phyloP scores from a whole-genome alignment of 2,888 invertebrate species.

The Chaetoderma sp. region DNA sequence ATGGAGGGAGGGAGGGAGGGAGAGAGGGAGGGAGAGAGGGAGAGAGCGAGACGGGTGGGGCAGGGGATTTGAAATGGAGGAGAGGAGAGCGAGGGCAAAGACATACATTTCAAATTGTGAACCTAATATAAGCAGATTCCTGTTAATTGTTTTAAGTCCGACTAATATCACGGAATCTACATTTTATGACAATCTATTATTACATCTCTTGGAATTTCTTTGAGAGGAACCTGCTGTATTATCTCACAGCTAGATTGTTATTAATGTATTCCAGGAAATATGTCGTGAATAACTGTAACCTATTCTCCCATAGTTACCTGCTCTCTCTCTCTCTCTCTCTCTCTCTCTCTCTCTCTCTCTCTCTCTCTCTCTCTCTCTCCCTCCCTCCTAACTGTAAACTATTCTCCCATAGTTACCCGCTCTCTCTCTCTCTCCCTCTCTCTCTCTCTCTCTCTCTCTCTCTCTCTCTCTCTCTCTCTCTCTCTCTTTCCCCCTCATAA shows the following conservation, averaged over 20 bases:
- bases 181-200: too few species aligned
- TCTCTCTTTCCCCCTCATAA: not conserved
- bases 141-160: too few species aligned
- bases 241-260: too few species aligned
- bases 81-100: not conserved
- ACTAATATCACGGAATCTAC: too few species aligned
- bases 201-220: too few species aligned
- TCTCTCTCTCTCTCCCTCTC: not conserved
- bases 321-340: slow-evolving; percentile 3
- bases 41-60: slow-evolving; percentile 9
- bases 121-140: too few species aligned
- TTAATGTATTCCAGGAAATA: too few species aligned
- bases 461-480: slow-evolving; percentile 5
- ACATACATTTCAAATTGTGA: not conserved
- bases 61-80: not conserved
- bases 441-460: not conserved
- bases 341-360: not conserved
- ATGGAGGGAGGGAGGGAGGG: not conserved
- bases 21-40: slow-evolving; percentile 3
- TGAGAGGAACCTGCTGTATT: too few species aligned
- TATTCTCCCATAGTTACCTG: not conserved
- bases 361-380: not conserved
- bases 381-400: not conserved
- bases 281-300: not conserved
- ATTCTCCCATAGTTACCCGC: too few species aligned